Base-by-base conservation (phyloP, 1,140 invertebrate genomes). In the Aphidius gifuensis region DNA sequence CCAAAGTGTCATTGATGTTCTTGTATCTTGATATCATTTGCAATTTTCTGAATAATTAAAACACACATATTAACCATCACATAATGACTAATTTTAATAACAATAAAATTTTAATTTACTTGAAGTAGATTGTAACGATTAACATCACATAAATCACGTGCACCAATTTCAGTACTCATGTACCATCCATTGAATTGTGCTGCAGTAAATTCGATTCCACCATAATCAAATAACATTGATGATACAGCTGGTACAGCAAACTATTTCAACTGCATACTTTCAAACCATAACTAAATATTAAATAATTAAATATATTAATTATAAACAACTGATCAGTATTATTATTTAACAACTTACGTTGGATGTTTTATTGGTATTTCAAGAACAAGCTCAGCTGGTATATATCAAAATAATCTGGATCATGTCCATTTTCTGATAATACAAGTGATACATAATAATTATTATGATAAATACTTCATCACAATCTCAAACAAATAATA, bases 151-250 rank as follows among this genome's bases (percentile, higher is more conserved):
- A 97, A 85, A 83, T 97, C 90, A 54, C 96, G 83, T 62, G 92
- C 91, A 6, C 92, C 95, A 62, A 98, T 96, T 82, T 98, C 96
- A 2, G 95, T 96, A 66, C 92, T 92, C 94, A 97, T 97, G 79
- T 97, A 97, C 96, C 95, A 98, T 16, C 96, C 96, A 75, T 94
- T 97, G 80, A 98, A 98, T 21, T 94, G 92, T 49, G 89, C 90
- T 0, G 90, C 94, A 1, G 94, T 92, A 75, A 96, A 97, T 78
- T 96, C 91, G n/a, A 97, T 83, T 6, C 96, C 96, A 6, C 95
- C 96, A 72, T 94, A 95, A 77, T 98, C 95, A 73, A 97, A 94
- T 65, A 94, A 83, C 93, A 97, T 96, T 65, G 83, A 86, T 6
- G 92, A 90, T 0, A 96, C 93, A 0, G 88, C 90, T 1, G 95